Evolutionary conservation across 2,113 vertebrate genomes (phyloP).

Genomic region (Monopterus albus): DNA sequence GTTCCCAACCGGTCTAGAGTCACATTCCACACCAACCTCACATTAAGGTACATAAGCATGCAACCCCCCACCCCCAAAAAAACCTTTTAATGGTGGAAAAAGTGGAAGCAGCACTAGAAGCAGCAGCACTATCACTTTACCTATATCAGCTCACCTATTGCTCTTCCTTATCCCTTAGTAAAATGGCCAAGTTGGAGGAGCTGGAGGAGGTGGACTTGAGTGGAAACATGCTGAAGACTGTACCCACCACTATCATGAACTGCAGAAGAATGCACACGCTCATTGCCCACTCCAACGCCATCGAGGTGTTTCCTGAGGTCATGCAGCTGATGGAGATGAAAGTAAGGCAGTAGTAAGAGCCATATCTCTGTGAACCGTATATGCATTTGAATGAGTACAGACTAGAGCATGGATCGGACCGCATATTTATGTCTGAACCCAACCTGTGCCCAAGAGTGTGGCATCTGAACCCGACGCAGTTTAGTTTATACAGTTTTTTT

Average conservation of each 20-base stretch:
- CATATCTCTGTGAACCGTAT: background rate
- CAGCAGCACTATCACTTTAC: too few species aligned
- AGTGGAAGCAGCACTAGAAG: too few species aligned
- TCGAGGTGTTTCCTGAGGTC: slow-evolving; percentile 97
- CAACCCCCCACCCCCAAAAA: too few species aligned
- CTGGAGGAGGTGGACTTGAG: slow-evolving; percentile 97
- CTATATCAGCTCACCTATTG: background rate
- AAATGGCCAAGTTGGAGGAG: slow-evolving; percentile 99
- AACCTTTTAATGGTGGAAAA: too few species aligned
- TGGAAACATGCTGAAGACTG: slow-evolving; percentile 96
- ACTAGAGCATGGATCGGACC: too few species aligned
- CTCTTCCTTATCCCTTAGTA: slow-evolving; percentile 79
- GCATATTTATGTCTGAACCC: too few species aligned
- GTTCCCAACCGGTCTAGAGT: too few species aligned
- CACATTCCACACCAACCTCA: too few species aligned
- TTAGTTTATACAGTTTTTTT: too few species aligned
- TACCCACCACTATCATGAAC: slow-evolving; percentile 96
- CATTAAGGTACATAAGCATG: too few species aligned
- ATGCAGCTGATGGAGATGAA: slow-evolving; percentile 98
- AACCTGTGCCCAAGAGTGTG: too few species aligned
- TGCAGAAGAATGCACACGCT: slow-evolving; percentile 96
- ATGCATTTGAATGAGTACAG: background rate
- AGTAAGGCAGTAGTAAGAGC: slow-evolving; percentile 72
- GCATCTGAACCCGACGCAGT: too few species aligned
- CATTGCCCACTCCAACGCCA: slow-evolving; percentile 95